Evolutionary conservation across 2,797 vertebrate genomes (phyloP).

Genomic region (Pipistrellus nathusii): DNA sequence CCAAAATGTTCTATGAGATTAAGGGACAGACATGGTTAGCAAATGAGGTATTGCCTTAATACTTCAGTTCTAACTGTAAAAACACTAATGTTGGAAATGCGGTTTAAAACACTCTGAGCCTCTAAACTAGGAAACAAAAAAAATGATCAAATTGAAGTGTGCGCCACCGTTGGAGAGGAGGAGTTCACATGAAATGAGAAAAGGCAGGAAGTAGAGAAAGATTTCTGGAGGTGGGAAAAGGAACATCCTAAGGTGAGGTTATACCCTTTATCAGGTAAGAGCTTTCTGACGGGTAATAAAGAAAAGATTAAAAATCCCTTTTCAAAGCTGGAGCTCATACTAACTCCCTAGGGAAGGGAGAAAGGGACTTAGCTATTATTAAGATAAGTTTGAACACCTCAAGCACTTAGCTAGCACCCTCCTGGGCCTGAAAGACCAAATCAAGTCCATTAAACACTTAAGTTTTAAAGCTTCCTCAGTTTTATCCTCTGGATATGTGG

Average conservation of each 20-base stretch:
- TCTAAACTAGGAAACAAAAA: not conserved
- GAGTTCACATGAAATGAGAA: not conserved
- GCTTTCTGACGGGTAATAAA: constrained; percentile 62
- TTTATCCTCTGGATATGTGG: constrained; percentile 42
- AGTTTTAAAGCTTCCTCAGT: constrained; percentile 57
- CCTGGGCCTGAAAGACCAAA: constrained; percentile 67
- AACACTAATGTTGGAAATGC: not conserved
- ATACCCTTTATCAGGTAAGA: constrained; percentile 52
- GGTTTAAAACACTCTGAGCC: not conserved
- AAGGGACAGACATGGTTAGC: not conserved
- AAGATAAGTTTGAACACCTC: constrained; percentile 59
- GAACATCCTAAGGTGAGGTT: constrained; percentile 26
- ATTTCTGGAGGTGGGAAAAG: constrained; percentile 53
- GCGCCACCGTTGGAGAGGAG: not conserved
- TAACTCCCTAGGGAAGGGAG: not conserved
- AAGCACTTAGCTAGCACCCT: constrained; percentile 61
- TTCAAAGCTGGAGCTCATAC: constrained; percentile 58
- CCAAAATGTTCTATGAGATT: not conserved
- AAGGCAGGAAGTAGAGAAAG: not conserved
- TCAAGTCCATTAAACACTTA: constrained; percentile 78
- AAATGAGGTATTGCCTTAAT: not conserved
- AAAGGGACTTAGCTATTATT: constrained; percentile 30
- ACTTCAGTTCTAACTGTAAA: not conserved
- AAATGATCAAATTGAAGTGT: not conserved
- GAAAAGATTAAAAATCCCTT: constrained; percentile 61